Percentiles rank a stretch among this genome's conserved stretches.
Evolutionary conservation across 1,140 invertebrate species (phyloP).

Genomic region (Plutomurus gul): DNA sequence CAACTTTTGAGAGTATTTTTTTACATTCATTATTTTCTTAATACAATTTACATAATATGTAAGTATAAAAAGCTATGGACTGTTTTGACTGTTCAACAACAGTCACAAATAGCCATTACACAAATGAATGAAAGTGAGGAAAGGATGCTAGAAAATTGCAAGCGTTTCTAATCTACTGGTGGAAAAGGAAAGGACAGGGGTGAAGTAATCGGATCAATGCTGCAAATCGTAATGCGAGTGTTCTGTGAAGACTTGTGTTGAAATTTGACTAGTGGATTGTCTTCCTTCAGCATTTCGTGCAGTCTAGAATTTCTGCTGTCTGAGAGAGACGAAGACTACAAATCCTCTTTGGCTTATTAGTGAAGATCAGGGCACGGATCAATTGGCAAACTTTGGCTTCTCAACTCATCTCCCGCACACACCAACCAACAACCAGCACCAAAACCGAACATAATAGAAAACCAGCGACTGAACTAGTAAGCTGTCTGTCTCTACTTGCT

Average conservation of each 20-base stretch:
- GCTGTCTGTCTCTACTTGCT: background rate
- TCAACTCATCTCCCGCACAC: slow-evolving; percentile 47
- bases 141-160: background rate
- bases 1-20: no score
- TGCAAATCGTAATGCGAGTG: background rate
- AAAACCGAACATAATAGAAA: background rate
- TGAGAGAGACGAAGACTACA: slow-evolving; percentile 5
- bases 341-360: slow-evolving; percentile 53
- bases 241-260: slow-evolving; percentile 32
- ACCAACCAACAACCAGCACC: background rate
- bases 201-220: slow-evolving; percentile 35
- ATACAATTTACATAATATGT: no score
- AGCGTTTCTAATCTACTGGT: background rate
- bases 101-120: no score
- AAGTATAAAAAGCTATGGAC: background rate
- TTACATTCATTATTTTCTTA: no score
- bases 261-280: slow-evolving; percentile 38
- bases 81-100: background rate
- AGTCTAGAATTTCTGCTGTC: background rate
- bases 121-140: background rate
- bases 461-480: background rate
- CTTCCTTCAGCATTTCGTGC: background rate
- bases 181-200: background rate
- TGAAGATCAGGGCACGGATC: slow-evolving; percentile 48
- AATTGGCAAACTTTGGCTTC: slow-evolving; percentile 49